Base-by-base conservation (phyloP, 2,888 invertebrate genomes). In the Noctua comes region DNA sequence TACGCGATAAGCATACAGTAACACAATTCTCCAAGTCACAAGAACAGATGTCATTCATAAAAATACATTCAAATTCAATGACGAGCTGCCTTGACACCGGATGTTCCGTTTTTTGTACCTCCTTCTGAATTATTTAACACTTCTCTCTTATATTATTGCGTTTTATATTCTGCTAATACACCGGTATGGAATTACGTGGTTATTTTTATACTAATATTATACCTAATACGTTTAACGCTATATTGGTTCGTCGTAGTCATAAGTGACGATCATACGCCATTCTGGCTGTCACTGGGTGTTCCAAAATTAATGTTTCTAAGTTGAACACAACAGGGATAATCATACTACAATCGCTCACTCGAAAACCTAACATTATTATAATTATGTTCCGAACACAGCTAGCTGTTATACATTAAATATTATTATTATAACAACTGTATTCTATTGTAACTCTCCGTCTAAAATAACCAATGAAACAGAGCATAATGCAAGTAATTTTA, bases 31-130 rank as follows among this genome's bases (percentile, higher is more conserved):
- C 68, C 65, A 48, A 68, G 68, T 65, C 31, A 68, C 62, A 68
- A 54, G 73, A 86, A 76, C 86, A 84, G 84, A 84, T 85, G 84
- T 79, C 84, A 79, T 76, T 83, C 73, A 85, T 71, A 73, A 62
- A 62, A 57, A 71, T 64, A 76, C 85, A 89, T 89, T 88, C 81
- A 84, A 86, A 91, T 91, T 88, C 87, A 88, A 88, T 87, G 78
- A 84, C 76, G 84, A 77, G 62, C 71, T 75, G 80, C 79, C 77
- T 83, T 72, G 76, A 80, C 81, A 76, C 88, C 90, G 90, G 91
- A 91, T 87, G 85, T 88, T 82, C 82, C 80, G 81, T 87, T 88
- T 90, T 91, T 91, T 87, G 82, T 82, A 79, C 68, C 82, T 81
- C 80, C 80, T 79, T 77, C 62, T 86, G 82, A 86, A 86, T 87